Evolutionary conservation across 2,888 invertebrate genomes (phyloP), one percentile per base, ranked within the genome.

Genomic region (Drosophila multiciliata): DNA sequence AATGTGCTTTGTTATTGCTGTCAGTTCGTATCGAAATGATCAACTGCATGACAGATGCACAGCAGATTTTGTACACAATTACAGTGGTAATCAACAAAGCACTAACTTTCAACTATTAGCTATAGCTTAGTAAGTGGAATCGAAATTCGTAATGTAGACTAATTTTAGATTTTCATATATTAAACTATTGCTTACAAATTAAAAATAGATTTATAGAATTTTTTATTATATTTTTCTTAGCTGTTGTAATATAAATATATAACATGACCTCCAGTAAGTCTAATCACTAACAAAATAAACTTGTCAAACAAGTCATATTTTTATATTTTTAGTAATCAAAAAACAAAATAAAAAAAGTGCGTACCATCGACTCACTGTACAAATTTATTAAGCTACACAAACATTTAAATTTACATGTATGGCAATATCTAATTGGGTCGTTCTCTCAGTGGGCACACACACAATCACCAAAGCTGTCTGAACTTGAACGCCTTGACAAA

Each of bases 401-500:
- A 58, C 48, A 26, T 20, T 29, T 1, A n/a, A 36, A 17, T 29
- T n/a, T 6, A 57, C 40, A 57, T 57, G 2, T 52, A 65, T 58
- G 75, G 55, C 66, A 29, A 67, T 62, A 62, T 63, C 60, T 72
- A 87, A 89, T 89, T 84, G 82, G 78, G 82, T 75, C 82, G 74
- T 60, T 55, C 53, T 42, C 36, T 36, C 17, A 26, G 38, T 52
- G 36, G 58, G 38, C 42, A 49, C 57, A 48, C 12, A 64, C 12
- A 42, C 35, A 53, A 49, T 32, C 1, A 54, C 62, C 49, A 65
- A 75, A 78, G 80, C 67, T 65, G 12, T 57, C 42, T 75, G 58
- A 77, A 74, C 77, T 80, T 81, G 80, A 75, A 66, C 55, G 70
- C 90, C 90, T 90, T 89, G 86, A 68, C 66, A 73, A 66, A 67